phyloP scores from a whole-genome alignment of 2,113 vertebrate genomes.

The Ptyas mucosa region DNA sequence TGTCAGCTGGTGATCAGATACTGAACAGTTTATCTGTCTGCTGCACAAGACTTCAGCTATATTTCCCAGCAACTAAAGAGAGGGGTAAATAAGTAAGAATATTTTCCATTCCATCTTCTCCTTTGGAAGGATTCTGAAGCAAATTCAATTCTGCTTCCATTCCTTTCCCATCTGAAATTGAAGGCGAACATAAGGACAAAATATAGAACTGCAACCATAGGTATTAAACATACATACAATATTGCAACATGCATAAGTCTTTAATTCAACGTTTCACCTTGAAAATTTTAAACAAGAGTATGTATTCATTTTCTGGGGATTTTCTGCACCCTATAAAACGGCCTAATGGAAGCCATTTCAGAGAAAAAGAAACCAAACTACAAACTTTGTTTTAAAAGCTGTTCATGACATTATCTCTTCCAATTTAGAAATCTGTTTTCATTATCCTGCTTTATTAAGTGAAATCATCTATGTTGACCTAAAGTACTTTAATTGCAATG shows the following conservation, averaged over 20 bases:
- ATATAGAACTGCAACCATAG: background rate
- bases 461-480: background rate
- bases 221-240: background rate
- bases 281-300: background rate
- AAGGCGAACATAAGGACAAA: background rate
- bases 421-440: background rate
- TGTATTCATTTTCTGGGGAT: background rate
- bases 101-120: background rate
- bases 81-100: background rate
- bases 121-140: background rate
- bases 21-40: background rate
- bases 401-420: background rate
- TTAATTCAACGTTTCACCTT: background rate
- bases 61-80: background rate
- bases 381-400: background rate
- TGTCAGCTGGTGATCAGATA: background rate
- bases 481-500: background rate
- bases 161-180: background rate
- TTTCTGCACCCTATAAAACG: too few species aligned
- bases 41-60: background rate
- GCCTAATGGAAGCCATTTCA: background rate
- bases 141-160: background rate
- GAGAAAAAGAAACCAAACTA: background rate
- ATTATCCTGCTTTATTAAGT: background rate
- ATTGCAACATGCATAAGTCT: background rate